Conservation (phyloP, 1,140 invertebrate species). For the Drosophila tani region DNA sequence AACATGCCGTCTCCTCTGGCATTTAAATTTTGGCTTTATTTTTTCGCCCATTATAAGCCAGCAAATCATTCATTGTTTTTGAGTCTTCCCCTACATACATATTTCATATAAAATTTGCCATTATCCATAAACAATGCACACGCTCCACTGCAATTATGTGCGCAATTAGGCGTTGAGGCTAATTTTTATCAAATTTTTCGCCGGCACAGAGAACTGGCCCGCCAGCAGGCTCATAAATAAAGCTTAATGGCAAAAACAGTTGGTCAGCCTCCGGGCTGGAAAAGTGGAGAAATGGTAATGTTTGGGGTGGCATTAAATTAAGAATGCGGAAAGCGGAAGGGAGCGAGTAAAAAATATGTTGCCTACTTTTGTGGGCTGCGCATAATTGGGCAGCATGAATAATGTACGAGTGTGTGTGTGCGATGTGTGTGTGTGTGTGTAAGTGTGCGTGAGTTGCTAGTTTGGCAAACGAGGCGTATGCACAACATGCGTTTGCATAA, state of each 20-base stretch:
- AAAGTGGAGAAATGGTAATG: constrained; percentile 10
- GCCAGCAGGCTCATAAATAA: constrained; percentile 68
- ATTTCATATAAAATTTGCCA: constrained; percentile 20
- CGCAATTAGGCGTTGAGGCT: constrained; percentile 62
- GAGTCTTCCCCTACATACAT: neutral
- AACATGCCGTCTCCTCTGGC: constrained; percentile 5
- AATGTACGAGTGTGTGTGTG: constrained; percentile 41
- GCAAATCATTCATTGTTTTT: constrained; percentile 37
- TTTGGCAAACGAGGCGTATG: constrained; percentile 73
- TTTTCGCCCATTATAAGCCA: constrained; percentile 4
- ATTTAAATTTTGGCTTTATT: constrained; percentile 24
- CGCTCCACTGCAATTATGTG: constrained; percentile 54
- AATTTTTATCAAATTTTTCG: constrained; percentile 53
- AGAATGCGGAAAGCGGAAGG: constrained; percentile 32
- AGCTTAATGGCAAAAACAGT: constrained; percentile 73
- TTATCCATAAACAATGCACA: constrained; percentile 49
- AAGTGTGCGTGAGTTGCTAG: constrained; percentile 58
- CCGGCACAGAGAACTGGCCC: constrained; percentile 19
- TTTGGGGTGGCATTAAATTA: constrained; percentile 40
- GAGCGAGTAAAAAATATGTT: constrained; percentile 61
- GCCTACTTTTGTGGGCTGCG: constrained; percentile 55
- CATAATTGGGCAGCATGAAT: constrained; percentile 72
- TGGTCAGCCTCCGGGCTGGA: constrained; percentile 41
- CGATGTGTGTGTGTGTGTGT: constrained; percentile 5
- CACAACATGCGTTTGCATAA: constrained; percentile 80